Evolutionary conservation across 2,113 vertebrate genomes (phyloP).

Genomic region (Actenoides lindsayi): DNA sequence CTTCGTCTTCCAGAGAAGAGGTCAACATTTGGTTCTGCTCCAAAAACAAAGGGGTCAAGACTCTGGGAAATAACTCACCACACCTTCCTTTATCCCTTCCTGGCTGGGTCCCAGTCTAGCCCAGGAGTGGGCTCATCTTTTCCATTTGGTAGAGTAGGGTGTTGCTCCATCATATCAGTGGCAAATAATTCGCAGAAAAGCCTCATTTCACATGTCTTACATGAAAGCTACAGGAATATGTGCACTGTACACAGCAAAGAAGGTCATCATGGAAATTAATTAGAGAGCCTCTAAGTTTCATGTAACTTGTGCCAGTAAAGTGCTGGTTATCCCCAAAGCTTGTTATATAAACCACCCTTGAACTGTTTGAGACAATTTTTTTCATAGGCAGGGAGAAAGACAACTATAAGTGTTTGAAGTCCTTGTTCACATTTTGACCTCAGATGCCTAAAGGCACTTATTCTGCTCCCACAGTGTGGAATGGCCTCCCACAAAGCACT

Average conservation of each 20-base stretch:
- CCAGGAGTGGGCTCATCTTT: neutral
- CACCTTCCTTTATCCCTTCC: neutral
- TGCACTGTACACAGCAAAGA: neutral
- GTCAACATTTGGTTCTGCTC: neutral
- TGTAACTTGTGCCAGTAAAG: neutral
- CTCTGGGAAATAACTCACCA: neutral
- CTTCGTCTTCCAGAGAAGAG: neutral
- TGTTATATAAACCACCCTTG: constrained; percentile 9
- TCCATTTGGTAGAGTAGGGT: neutral
- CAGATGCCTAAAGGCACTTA: constrained; percentile 20
- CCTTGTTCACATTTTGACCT: constrained; percentile 37
- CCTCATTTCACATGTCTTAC: neutral
- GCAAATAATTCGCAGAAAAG: neutral
- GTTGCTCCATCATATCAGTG: neutral
- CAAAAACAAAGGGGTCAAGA: neutral
- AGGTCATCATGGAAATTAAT: neutral
- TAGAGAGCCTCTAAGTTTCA: neutral
- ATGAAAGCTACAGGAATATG: neutral
- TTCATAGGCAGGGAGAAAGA: constrained; percentile 38
- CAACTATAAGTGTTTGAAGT: constrained; percentile 32
- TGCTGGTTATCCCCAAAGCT: neutral
- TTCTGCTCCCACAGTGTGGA: constrained; percentile 28
- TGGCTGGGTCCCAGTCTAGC: neutral
- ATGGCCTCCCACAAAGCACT: constrained; percentile 55
- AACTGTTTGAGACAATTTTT: constrained; percentile 1